A percentile compares a stretch with the other conserved stretches of the same genome.
Conservation (phyloP, 2,888 invertebrate genomes). For the Trichogramma dendrolimi region DNA sequence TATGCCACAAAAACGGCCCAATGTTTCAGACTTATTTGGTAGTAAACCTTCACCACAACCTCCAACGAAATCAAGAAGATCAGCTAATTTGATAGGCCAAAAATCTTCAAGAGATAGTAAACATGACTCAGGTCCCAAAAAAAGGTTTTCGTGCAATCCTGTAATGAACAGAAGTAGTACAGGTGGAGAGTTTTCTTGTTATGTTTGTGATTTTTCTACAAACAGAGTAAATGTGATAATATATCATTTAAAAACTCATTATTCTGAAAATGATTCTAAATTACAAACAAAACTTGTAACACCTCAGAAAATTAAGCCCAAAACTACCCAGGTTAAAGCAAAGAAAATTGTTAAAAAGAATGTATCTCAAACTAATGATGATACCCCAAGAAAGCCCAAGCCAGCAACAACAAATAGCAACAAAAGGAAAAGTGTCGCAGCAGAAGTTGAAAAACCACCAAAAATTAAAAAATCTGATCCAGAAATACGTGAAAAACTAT, state of each 20-base stretch:
- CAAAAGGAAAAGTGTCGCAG: conserved; percentile 45
- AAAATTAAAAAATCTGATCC: conserved; percentile 59
- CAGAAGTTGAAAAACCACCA: conserved; percentile 41
- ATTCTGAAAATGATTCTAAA: conserved; percentile 18
- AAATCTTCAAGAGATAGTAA: no score
- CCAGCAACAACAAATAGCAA: conserved; percentile 44
- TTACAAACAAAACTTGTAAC: no score
- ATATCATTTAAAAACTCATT: conserved; percentile 68
- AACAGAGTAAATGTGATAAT: conserved; percentile 70
- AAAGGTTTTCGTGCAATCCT: conserved; percentile 61
- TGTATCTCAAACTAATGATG: conserved; percentile 30
- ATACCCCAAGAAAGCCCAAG: conserved; percentile 41
- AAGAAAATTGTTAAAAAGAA: conserved; percentile 36
- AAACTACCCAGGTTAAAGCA: conserved; percentile 16
- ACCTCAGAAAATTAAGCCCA: no score
- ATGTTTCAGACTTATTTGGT: conserved; percentile 57
- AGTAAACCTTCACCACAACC: conserved; percentile 33
- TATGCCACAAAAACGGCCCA: conserved; percentile 55
- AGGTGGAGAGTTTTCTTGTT: conserved; percentile 57
- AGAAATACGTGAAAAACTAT: conserved; percentile 65
- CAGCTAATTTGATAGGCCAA: no score
- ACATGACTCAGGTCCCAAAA: conserved; percentile 48
- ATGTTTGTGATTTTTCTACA: conserved; percentile 64
- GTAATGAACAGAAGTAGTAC: conserved; percentile 58
- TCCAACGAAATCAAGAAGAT: background rate